Base-by-base conservation (phyloP, 2,113 vertebrate genomes). In the Pithys albifrons region DNA sequence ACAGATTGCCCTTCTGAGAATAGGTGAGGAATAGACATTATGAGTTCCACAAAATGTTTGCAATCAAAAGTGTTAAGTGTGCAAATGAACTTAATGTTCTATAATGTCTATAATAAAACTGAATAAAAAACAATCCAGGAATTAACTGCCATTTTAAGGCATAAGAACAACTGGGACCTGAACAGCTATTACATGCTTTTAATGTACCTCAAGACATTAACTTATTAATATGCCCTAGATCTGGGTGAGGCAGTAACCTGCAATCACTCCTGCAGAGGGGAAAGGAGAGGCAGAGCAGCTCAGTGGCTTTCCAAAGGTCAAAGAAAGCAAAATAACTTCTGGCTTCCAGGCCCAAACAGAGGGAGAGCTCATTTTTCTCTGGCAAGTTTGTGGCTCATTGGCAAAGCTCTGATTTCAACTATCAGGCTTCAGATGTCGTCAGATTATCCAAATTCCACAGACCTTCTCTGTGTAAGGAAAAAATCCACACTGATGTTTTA, bases 41-140 rank as follows among this genome's bases (percentile, higher is more conserved):
- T 0, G 4, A 84, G 46, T 67, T 54, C 64, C 75, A 92, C 75
- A 71, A 88, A 84, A 91, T 25, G 45, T 94, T 93, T 93, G 89
- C 79, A 83, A 76, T 92, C 85, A 70, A 57, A 95, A 91, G 55
- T 0, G 3, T 67, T 80, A 90, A 82, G 58, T 80, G 76, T 87
- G 85, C 49, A 96, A 93, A 96, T 91, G 72, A 94, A 90, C 69
- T 58, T 95, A 93, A 90, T 92, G 91, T 61, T 93, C 85, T 79
- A 33, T 59, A 88, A 74, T 84, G 75, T 74, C 72, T 88, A 64
- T 33, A 86, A 94, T 92, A 93, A 88, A 94, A 88, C 4, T 4
- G 46, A 90, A 88, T 78, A 11, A 37, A 86, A 89, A 81, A 85
- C 88, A 59, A 14, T 18, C 11, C 81, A 85, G 37, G 78, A 93